Evolutionary conservation across 2,888 invertebrate genomes (phyloP), one percentile per base, ranked within the genome.

Genomic region (Drosophila testacea): DNA sequence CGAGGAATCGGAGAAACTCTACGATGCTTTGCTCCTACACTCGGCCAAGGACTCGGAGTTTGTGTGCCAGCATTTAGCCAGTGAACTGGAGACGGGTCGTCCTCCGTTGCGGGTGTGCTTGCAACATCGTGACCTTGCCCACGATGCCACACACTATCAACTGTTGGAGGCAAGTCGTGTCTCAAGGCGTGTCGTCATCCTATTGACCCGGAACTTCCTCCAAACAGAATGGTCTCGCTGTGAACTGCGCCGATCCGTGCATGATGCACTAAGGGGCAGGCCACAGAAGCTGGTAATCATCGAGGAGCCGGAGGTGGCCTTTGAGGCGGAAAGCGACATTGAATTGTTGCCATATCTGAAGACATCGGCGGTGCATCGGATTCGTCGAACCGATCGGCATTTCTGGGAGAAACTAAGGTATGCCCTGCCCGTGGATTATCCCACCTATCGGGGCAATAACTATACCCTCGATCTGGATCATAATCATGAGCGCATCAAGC

Each of bases 341-440:
- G 98, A 98, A 91, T 93, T 98, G 79, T 94, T 97, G 90, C 96
- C 97, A 61, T 98, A 98, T 91, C 94, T 98, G 63, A 96, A 97
- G 92, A 97, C 97, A 42, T 96, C 97, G 77, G 96, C 97, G 34
- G 93, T 93, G 56, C 92, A 92, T 67, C 94, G 96, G 61, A 95
- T 98, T 47, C 94, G 96, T 73, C 97, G 97, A 95, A 96, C 96
- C 79, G 98, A 98, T 92, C 96, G 96, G 80, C 94, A 97, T 90
- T 98, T 98, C 93, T 98, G 98, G 98, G 98, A 98, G 92, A 96
- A 97, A 84, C 93, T 98, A 75, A 95, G 96, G 88, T 98, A 97
- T 92, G 96, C 97, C 59, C 95, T 98, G 95, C 98, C 98, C 6
- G 95, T 96, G 76, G 93, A 93, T 64, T 92, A 96, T 81, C 95